Base-by-base conservation (phyloP, 1,140 invertebrate species). In the Drosophila pruinosa region DNA sequence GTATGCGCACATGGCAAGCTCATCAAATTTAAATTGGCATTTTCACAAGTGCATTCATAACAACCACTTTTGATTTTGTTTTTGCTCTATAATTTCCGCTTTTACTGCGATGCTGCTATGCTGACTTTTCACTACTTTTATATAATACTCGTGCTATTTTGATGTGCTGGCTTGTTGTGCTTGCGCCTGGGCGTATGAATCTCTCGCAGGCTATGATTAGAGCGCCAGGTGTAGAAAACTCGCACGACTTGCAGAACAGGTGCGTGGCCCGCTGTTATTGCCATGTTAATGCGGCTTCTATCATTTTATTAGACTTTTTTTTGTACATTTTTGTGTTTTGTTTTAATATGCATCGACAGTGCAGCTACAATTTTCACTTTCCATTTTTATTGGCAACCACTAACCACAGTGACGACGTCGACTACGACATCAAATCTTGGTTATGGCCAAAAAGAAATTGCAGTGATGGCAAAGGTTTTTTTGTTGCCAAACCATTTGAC, bases 341-440 rank as follows among this genome's bases (percentile, higher is more conserved):
- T 68, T 86, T 88, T 88, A 86, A 86, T 88, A 89, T 86, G 83
- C 83, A 34, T 31, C 28, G 28, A 31, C 74, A 62, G 28, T 86
- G 82, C 82, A 88, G 61, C 78, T 74, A 68, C 82, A 86, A 86
- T 86, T 86, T 86, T 86, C 82, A 86, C 82, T 86, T 86, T 86
- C 82, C 82, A 88, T 86, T 86, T 85, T 86, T 86, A 86, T 86
- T 86, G 82, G 75, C 75, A 78, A 21, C 53, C 52, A 28, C 52
- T 48, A 53, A 43, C 58, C 53, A 52, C 43, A 56, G 41, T 50
- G 54, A 83, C 72, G n/a, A 36, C 53, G 69, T 50, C 70, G 57
- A 83, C 73, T 22, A 21, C 47, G 63, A 62, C 69, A 64, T 82
- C 82, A 86, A 86, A 86, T 86, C 83, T 85, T 86, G 56, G 70